Conservation (phyloP, 1,140 invertebrate species). For the Alviniconcha marisindica region DNA sequence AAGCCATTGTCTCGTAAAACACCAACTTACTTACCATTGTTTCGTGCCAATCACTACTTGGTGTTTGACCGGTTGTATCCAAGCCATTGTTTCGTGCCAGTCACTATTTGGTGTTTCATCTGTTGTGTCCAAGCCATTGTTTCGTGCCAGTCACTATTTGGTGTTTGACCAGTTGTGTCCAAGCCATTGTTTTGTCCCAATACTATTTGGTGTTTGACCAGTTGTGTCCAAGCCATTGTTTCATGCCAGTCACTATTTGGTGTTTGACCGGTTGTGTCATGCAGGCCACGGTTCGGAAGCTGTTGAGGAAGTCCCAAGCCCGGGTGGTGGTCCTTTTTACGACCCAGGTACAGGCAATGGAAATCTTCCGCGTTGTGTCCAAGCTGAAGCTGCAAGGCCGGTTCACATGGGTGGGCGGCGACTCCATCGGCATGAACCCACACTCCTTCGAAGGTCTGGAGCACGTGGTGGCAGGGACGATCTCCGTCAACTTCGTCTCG, state of each 20-base stretch:
- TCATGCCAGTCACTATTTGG: too few species aligned
- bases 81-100: too few species aligned
- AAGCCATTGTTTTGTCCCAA: too few species aligned
- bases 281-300: constrained; percentile 18
- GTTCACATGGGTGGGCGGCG: constrained; percentile 85
- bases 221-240: too few species aligned
- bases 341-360: constrained; percentile 81
- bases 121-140: neutral
- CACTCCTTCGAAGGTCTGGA: constrained; percentile 82
- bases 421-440: constrained; percentile 85
- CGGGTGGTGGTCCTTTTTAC: constrained; percentile 84
- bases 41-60: too few species aligned
- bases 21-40: too few species aligned
- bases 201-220: too few species aligned
- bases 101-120: too few species aligned
- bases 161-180: too few species aligned
- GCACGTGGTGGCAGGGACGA: constrained; percentile 83
- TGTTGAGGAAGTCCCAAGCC: constrained; percentile 28
- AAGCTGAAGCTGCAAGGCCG: constrained; percentile 59
- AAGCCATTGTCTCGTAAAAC: too few species aligned
- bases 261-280: neutral
- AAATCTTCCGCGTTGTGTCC: constrained; percentile 75
- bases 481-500: constrained; percentile 82
- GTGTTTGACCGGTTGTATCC: too few species aligned
- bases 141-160: too few species aligned